A percentile compares a stretch with the other conserved stretches of the same genome.
Conservation (phyloP, 2,888 invertebrate genomes). For the Pristionchus entomophagus region DNA sequence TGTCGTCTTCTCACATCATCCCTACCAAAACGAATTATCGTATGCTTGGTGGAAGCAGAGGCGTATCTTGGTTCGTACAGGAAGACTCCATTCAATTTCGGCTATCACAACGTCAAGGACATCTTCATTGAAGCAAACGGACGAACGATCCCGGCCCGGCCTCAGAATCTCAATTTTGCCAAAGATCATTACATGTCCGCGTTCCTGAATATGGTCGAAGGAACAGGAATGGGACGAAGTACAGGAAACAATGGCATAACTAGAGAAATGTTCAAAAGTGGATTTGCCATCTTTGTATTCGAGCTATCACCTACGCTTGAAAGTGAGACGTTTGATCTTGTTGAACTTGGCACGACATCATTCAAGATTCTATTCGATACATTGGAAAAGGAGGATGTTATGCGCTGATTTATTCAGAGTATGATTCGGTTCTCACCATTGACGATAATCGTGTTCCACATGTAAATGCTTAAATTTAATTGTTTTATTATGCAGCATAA, state of each 20-base stretch:
- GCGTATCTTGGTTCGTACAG: not conserved
- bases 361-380: not conserved
- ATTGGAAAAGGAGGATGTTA: not conserved
- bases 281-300: not conserved
- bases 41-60: not conserved
- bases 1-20: not conserved
- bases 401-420: not conserved
- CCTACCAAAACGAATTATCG: not conserved
- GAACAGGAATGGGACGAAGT: not conserved
- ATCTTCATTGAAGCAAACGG: not conserved
- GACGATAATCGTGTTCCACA: not conserved
- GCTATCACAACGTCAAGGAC: not conserved
- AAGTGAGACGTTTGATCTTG: not conserved
- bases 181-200: not conserved
- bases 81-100: not conserved
- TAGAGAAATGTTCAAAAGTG: not conserved
- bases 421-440: not conserved
- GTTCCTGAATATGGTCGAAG: not conserved
- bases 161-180: not conserved
- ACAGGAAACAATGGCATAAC: not conserved
- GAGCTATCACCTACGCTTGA: not conserved
- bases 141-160: not conserved
- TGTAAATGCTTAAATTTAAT: not conserved
- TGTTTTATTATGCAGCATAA: too few relatives aligned
- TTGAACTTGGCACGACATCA: not conserved